Evolutionary conservation across 2,797 vertebrate species (phyloP), one percentile per base, ranked within the genome.

Genomic region (Myioborus miniatus): DNA sequence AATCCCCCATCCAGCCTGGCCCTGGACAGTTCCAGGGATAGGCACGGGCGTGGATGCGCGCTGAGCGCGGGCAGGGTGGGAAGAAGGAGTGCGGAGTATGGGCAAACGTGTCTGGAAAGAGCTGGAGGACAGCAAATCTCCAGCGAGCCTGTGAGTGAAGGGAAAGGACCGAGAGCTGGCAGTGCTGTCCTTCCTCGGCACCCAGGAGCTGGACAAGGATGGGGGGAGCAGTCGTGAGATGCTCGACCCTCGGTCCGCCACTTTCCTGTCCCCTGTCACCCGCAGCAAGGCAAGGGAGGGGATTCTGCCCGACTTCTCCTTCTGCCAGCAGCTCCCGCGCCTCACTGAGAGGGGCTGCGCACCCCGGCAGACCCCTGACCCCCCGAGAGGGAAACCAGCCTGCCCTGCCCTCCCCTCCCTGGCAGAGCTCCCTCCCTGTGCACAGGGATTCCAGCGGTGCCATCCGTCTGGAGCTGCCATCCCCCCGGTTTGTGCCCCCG

Each of bases 381-480:
- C 47, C 41, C 60, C 20, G 44, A 44, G 44, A 44, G 20, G 18
- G 44, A 36, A 34, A 14, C 15, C 3, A 3, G 32, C 71, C 68
- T 63, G 34, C 24, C 71, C 68, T 64, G n/a, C 24, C 27, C 10
- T 84, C 13, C 30, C 13, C 21, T 76, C 27, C 47, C 79, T 1
- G 1, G 19, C 55, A 46, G 50, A 60, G 68, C 79, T 29, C 52
- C 37, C 56, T 77, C 22, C 20, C 50, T 68, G 55, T 50, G 2
- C 0, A 7, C 82, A 12, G 76, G 59, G 70, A 50, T 24, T 43
- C 11, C 1, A 46, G 82, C 21, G 0, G 39, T 23, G 62, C 46
- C 30, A 0, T 8, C 52, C 10, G 0, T 18, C 41, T 19, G 75
- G 67, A 69, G 22, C 64, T 3, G 5, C 41, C 37, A 2, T 0